Evolutionary conservation across 2,888 invertebrate genomes (phyloP).

Genomic region (Cheilosia soror): DNA sequence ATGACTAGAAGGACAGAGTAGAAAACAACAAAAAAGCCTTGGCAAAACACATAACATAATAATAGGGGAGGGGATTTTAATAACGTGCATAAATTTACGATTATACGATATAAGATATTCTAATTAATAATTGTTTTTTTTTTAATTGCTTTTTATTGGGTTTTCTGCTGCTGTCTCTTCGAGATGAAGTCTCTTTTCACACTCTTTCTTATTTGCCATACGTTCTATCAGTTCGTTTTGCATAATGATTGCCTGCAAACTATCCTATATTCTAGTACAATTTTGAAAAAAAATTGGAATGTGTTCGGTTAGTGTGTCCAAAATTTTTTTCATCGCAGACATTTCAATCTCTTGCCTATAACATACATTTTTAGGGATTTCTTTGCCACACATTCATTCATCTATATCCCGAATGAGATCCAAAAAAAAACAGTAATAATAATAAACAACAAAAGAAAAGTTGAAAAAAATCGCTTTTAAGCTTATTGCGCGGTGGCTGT

Average conservation of each 20-base stretch:
- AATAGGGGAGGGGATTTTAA: background rate
- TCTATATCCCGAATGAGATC: conserved; percentile 55
- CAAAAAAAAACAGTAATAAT: conserved; percentile 11
- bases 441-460: too few relatives aligned
- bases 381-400: background rate
- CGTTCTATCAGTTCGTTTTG: conserved; percentile 27
- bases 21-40: conserved; percentile 5
- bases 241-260: conserved; percentile 12
- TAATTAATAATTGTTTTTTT: background rate
- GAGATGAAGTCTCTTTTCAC: conserved; percentile 1
- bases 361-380: background rate
- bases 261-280: conserved; percentile 9
- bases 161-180: conserved; percentile 19
- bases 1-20: conserved; percentile 42
- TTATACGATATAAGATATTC: background rate
- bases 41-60: conserved; percentile 2
- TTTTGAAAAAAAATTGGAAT: conserved; percentile 28
- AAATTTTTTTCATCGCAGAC: conserved; percentile 12
- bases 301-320: conserved; percentile 15
- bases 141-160: background rate
- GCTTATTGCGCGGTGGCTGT: conserved; percentile 62
- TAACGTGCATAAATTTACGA: background rate
- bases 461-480: background rate
- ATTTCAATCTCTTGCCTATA: conserved; percentile 7
- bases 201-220: background rate